Evolutionary conservation across 2,797 vertebrate species (phyloP), one percentile per base, ranked within the genome.

Genomic region (Channa striata): DNA sequence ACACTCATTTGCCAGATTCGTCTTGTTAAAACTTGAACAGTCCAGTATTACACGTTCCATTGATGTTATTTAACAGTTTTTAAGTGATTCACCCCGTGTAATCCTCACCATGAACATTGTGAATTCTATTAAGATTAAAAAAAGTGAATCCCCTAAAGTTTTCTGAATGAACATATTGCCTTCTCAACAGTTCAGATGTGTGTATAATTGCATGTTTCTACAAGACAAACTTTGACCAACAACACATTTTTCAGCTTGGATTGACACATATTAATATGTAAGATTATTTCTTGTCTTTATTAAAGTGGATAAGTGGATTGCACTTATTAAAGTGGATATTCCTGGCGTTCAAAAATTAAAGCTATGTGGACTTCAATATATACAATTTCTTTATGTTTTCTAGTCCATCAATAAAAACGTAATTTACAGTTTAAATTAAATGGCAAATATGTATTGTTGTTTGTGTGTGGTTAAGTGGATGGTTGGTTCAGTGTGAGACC

Each of bases 401-500:
- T 57, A 52, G 33, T 72, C 50, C 34, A 62, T 44, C 58, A 72
- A 25, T 12, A 20, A 62, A 54, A 30, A 2, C 25, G 47, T 53
- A n/a, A 70, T 53, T 37, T 47, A 37, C 23, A 39, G 12, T 59
- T 49, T 62, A n/a, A 51, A 36, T 42, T 36, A 33, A 72, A 59
- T 78, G 14, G 62, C 43, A 40, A 48, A 60, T 65, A 44, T 13
- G 36, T 54, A 37, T 80, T 37, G 23, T 61, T 75, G 37, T 70
- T 49, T 74, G 44, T 58, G 36, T 77, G 46, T 51, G 19, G 19
- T 0, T 54, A n/a, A 37, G 49, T 74, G 47, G 49, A 46, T 40
- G 21, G 33, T 12, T 66, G 49, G 16, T 40, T 66, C 43, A n/a
- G 58, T 51, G 40, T 78, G 54, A 62, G 21, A 62, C 68, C 64